Evolutionary conservation across 2,113 vertebrate species (phyloP).

Genomic region (Patagioenas fasciata): DNA sequence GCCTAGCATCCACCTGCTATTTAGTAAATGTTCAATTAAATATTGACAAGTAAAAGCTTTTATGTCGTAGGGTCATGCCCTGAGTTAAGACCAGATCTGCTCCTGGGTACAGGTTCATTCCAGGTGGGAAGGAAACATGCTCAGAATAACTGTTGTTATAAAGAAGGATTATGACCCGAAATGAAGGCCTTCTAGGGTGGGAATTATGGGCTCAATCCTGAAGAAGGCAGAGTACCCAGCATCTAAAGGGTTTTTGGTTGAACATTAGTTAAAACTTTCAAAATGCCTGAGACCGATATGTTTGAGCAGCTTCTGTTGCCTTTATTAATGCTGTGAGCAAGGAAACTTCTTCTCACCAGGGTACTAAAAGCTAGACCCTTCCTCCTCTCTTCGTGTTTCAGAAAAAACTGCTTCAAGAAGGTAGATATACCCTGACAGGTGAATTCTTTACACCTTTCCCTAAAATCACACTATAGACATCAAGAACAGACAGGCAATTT

Average conservation of each 20-base stretch:
- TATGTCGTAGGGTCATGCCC: constrained; percentile 11
- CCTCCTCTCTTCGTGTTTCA: not conserved
- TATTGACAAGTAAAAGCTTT: constrained; percentile 56
- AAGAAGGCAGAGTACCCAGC: not conserved
- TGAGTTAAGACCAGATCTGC: not conserved
- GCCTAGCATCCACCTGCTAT: not conserved
- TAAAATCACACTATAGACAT: not conserved
- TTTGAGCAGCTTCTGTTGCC: not conserved
- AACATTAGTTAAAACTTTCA: not conserved
- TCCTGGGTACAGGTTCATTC: not conserved
- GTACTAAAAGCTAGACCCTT: not conserved
- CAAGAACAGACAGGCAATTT: not conserved
- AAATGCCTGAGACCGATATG: not conserved
- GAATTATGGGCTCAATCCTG: not conserved
- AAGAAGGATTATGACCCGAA: not conserved
- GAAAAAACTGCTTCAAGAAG: not conserved
- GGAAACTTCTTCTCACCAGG: not conserved
- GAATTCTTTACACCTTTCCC: not conserved
- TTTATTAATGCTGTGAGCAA: not conserved
- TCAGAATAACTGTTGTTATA: not conserved
- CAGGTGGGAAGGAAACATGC: not conserved
- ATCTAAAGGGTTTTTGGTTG: not conserved
- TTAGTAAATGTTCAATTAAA: constrained; percentile 53
- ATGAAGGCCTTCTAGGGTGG: not conserved
- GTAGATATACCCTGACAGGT: not conserved